These are phyloP conservation scores for Silurus meridionalis DNA, from an alignment of 2,113 vertebrate species.

Conservation along the genomic window DNA sequence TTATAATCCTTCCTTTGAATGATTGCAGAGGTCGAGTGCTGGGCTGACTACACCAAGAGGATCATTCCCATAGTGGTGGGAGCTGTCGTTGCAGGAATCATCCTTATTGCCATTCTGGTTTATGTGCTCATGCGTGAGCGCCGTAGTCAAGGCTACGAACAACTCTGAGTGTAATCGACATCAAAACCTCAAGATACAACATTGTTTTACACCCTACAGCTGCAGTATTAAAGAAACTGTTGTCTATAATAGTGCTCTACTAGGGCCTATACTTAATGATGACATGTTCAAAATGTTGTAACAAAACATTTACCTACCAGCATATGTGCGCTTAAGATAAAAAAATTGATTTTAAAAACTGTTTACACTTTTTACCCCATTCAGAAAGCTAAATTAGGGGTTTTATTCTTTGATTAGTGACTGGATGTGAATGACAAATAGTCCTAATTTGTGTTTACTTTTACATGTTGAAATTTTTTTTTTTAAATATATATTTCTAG, in stretches of 20 bases:
- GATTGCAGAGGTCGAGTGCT: constrained; percentile 84
- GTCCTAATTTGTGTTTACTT: neutral
- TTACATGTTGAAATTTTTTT: neutral
- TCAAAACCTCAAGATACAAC: neutral
- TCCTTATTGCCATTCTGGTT: constrained; percentile 70
- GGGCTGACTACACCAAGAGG: constrained; percentile 73
- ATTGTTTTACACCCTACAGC: neutral
- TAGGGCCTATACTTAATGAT: too few relatives aligned
- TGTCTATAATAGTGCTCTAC: neutral
- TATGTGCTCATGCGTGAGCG: constrained; percentile 76
- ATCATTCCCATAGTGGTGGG: constrained; percentile 71
- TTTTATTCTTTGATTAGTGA: neutral
- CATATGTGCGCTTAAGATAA: neutral
- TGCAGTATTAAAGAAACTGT: neutral
- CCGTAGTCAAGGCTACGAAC: constrained; percentile 71
- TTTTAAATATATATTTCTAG: neutral
- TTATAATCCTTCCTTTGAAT: constrained; percentile 29
- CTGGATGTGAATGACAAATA: neutral
- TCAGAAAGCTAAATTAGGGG: neutral
- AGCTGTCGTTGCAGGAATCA: constrained; percentile 67
- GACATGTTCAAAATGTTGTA: neutral
- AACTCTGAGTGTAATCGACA: constrained; percentile 49
- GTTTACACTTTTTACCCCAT: neutral
- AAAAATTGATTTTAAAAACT: neutral
- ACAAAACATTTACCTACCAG: neutral